These are phyloP conservation scores for Villa cingulata DNA, from an alignment of 2,888 invertebrate genomes.

Conservation along the genomic window DNA sequence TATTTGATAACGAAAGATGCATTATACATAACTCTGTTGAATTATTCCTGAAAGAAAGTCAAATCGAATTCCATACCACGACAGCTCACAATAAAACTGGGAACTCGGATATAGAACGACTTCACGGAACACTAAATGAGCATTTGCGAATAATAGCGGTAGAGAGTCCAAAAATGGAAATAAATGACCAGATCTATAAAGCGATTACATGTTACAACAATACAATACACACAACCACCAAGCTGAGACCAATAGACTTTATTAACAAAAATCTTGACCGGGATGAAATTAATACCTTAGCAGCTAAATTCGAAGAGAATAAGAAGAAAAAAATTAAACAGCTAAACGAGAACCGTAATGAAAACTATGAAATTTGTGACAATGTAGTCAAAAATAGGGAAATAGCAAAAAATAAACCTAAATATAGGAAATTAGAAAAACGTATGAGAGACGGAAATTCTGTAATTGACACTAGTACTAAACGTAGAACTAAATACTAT, in stretches of 20 bases:
- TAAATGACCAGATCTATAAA: not conserved
- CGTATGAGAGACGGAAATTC: too few relatives aligned
- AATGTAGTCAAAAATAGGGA: not conserved
- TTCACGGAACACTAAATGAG: conserved; percentile 9
- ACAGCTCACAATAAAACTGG: conserved; percentile 8
- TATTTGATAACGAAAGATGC: conserved; percentile 1
- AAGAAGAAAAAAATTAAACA: not conserved
- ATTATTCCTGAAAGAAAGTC: conserved; percentile 4
- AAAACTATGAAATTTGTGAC: not conserved
- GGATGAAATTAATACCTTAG: not conserved
- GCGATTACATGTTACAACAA: not conserved
- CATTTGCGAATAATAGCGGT: conserved; percentile 5
- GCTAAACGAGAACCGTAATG: not conserved
- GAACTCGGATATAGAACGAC: conserved; percentile 7
- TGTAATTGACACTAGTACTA: too few relatives aligned
- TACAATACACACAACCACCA: not conserved
- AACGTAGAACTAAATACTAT: too few relatives aligned
- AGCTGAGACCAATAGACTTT: not conserved
- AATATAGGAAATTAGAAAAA: too few relatives aligned
- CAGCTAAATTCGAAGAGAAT: not conserved
- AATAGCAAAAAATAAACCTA: not conserved
- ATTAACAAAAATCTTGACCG: not conserved
- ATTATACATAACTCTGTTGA: not conserved
- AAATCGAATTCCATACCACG: conserved; percentile 5
- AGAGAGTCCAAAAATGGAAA: not conserved